Evolutionary conservation across 2,888 invertebrate genomes (phyloP).

Genomic region (Allophyes oxyacanthae): DNA sequence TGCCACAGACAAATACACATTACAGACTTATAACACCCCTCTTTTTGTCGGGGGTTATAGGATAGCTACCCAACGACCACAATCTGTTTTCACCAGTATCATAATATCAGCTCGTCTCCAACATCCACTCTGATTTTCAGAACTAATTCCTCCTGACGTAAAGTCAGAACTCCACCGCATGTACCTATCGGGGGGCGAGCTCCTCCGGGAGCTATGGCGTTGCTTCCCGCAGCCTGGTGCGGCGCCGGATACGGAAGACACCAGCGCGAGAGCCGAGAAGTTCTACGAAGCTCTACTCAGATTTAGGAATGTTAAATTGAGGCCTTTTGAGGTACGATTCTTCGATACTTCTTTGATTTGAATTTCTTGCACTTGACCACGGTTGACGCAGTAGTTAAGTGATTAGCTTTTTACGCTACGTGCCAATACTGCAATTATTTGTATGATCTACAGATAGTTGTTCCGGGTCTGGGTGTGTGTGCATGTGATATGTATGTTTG

Average conservation of each 20-base stretch:
- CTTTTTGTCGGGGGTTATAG: too few relatives aligned
- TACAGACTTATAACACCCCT: too few relatives aligned
- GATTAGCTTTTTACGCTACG: too few relatives aligned
- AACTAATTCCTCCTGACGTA: constrained; percentile 95
- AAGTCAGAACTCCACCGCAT: constrained; percentile 95
- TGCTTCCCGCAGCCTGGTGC: constrained; percentile 97
- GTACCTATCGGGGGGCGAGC: constrained; percentile 96
- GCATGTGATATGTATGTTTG: too few relatives aligned
- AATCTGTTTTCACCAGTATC: neutral
- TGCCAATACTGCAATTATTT: too few relatives aligned
- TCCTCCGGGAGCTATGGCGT: constrained; percentile 98
- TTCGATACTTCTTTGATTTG: neutral
- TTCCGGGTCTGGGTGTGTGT: too few relatives aligned
- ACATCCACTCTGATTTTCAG: constrained; percentile 79
- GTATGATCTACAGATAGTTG: too few relatives aligned
- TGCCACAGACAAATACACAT: too few relatives aligned
- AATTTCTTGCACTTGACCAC: too few relatives aligned
- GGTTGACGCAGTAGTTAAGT: too few relatives aligned
- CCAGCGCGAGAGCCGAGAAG: constrained; percentile 93
- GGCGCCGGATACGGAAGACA: constrained; percentile 93
- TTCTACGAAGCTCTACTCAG: constrained; percentile 97
- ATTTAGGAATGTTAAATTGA: constrained; percentile 95
- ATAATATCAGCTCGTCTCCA: neutral
- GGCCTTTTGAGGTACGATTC: constrained; percentile 93
- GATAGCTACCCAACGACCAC: too few relatives aligned